These are phyloP conservation scores for Progne subis DNA, from an alignment of 2,113 vertebrate species.

Conservation along the genomic window DNA sequence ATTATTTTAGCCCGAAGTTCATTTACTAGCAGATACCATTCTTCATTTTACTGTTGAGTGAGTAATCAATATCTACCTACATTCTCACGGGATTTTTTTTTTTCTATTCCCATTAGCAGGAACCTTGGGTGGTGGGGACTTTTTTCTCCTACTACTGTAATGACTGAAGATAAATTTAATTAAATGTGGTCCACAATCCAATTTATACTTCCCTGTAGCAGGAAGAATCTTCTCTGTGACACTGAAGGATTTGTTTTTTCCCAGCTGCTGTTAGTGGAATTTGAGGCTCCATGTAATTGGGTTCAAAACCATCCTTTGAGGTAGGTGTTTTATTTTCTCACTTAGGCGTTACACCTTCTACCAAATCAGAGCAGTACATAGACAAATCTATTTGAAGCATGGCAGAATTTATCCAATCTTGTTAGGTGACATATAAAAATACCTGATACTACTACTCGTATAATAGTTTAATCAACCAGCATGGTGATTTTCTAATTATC, in stretches of 20 bases:
- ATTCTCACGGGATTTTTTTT: neutral
- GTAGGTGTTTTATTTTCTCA: neutral
- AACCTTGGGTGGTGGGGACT: neutral
- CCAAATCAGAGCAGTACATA: neutral
- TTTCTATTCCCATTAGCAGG: neutral
- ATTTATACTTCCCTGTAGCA: slow-evolving; percentile 13
- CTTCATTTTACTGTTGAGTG: neutral
- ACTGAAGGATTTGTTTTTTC: slow-evolving; percentile 27
- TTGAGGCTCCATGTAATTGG: neutral
- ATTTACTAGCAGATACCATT: neutral
- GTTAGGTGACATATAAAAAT: neutral
- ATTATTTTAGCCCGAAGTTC: neutral
- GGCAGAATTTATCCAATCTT: neutral
- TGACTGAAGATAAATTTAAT: slow-evolving; percentile 23
- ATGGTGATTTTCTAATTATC: neutral
- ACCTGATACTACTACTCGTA: neutral
- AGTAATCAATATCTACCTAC: neutral
- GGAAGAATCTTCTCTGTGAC: neutral
- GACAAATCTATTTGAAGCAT: neutral
- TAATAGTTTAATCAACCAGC: neutral
- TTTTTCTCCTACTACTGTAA: slow-evolving; percentile 7
- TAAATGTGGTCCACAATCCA: slow-evolving; percentile 8
- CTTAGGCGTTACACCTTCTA: neutral
- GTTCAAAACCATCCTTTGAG: slow-evolving; percentile 15
- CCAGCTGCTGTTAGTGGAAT: neutral